Base-by-base conservation (phyloP, 2,797 vertebrate genomes). In the Melanotaenia nigrans region DNA sequence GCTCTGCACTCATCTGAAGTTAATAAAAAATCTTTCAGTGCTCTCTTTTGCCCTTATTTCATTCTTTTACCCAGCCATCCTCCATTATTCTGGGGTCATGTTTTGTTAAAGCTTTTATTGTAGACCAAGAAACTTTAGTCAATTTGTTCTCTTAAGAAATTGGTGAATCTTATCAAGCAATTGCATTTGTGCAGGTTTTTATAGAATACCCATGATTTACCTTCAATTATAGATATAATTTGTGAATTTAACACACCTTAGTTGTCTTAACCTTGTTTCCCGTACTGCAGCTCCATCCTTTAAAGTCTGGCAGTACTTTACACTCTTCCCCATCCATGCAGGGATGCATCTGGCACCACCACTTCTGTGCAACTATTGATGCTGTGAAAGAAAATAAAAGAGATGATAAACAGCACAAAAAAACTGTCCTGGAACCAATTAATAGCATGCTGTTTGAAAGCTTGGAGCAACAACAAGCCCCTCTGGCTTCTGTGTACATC, bases 281-380 rank as follows among this genome's bases (percentile, higher is more conserved):
- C 0, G 94, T 96, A 93, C 97, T 98, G 95, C 98, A 99, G 95
- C 97, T 99, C 98, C 98, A 99, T 42, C 98, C 98, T 1, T 98
- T 97, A 68, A 97, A 94, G 91, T 99, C 98, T 0, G 98, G 98
- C 90, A 99, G 94, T 68, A 99, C 97, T 87, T 96, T 97, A 90
- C 98, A 99, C 82, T 98, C 97, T 79, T 99, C 98, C 38, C 96
- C 97, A 0, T 93, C 94, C 85, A 99, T 95, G 85, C 98, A 99
- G 1, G 98, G 98, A 85, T 98, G 95, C 98, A 99, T 99, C 90
- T 97, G 97, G 90, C 98, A 99, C 98, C 98, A 99, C 97, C 97
- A 98, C 89, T 96, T 98, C 95, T 99, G 97, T 81, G 96, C 95
- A 91, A 99, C 97, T 74, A 99, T 96, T 89, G 96, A 96, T 60